These are phyloP conservation scores for Oreochromis aureus DNA, from an alignment of 2,113 vertebrate genomes.

Conservation along the genomic window DNA sequence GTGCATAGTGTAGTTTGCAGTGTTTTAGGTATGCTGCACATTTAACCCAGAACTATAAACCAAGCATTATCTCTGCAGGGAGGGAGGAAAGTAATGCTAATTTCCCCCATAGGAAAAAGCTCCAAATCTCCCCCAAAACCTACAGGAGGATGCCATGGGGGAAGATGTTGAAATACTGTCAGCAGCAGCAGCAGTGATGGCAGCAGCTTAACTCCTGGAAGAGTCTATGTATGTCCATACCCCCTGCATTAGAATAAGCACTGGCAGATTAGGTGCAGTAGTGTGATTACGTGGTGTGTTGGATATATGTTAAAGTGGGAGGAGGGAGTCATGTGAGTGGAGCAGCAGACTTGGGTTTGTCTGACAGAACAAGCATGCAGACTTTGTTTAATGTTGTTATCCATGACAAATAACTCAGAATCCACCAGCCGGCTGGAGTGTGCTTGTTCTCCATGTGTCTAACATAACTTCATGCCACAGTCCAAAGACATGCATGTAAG, in stretches of 20 bases:
- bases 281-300: rapidly evolving
- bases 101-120: not conserved
- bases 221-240: not conserved
- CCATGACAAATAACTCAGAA: not conserved
- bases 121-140: not conserved
- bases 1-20: rapidly evolving
- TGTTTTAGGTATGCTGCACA: not conserved
- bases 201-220: not conserved
- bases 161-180: not conserved
- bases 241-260: not conserved
- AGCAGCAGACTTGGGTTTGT: not conserved
- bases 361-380: not conserved
- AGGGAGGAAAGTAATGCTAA: not conserved
- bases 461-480: not conserved
- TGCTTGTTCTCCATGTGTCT: not conserved
- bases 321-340: not conserved
- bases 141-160: not conserved
- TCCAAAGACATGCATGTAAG: not conserved
- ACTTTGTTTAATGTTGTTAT: not conserved
- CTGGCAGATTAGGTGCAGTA: not conserved
- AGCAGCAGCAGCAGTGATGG: not conserved
- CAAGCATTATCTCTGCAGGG: not conserved
- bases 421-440: not conserved
- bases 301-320: not conserved
- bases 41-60: not conserved